A percentile compares a stretch with the other conserved stretches of the same genome.
Evolutionary conservation across 1,140 invertebrate species (phyloP).

Genomic region (Drosophila gunungcola): DNA sequence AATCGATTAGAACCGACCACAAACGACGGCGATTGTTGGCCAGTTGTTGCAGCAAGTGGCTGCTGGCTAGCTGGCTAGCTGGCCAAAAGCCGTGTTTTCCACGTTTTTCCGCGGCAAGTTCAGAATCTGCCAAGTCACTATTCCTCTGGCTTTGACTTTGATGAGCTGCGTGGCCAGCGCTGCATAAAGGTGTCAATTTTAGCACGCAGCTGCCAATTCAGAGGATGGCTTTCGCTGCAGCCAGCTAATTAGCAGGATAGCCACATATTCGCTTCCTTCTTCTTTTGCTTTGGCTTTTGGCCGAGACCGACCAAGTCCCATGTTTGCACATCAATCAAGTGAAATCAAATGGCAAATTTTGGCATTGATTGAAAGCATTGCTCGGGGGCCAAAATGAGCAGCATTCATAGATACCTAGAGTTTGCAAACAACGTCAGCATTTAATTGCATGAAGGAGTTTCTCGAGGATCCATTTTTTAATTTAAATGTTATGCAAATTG

Average conservation of each 20-base stretch:
- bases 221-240: constrained; percentile 35
- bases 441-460: constrained; percentile 64
- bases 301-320: neutral
- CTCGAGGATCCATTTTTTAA: constrained; percentile 20
- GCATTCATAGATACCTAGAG: constrained; percentile 14
- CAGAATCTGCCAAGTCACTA: constrained; percentile 69
- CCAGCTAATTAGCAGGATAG: constrained; percentile 60
- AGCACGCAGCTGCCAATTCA: constrained; percentile 76
- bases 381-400: constrained; percentile 23
- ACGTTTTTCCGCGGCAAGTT: constrained; percentile 26
- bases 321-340: constrained; percentile 81
- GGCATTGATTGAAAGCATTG: constrained; percentile 74
- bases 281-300: neutral
- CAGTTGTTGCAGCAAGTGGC: constrained; percentile 6
- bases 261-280: constrained; percentile 43
- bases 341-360: constrained; percentile 69
- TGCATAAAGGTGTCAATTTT: constrained; percentile 82
- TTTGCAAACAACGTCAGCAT: constrained; percentile 50
- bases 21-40: constrained; percentile 55
- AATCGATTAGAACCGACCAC: constrained; percentile 82
- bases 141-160: constrained; percentile 44
- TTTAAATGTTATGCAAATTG: constrained; percentile 75
- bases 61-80: neutral
- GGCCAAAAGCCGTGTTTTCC: neutral
- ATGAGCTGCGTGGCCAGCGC: constrained; percentile 68